These are phyloP conservation scores for Enteromius treurensis DNA, from an alignment of 2,797 vertebrate species.

Conservation along the genomic window DNA sequence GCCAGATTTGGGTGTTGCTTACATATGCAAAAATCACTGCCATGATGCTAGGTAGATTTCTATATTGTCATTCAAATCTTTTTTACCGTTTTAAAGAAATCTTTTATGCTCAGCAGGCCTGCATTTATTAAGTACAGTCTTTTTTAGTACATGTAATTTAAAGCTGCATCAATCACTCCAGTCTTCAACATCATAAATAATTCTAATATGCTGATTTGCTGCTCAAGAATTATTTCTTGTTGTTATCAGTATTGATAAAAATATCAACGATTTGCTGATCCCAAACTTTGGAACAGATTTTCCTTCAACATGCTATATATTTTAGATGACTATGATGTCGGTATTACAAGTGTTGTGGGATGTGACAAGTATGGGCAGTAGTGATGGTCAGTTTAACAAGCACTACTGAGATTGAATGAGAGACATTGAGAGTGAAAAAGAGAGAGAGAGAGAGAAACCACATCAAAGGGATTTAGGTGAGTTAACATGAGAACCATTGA, in stretches of 20 bases:
- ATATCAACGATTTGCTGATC: neutral
- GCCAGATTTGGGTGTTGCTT: neutral
- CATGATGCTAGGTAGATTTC: neutral
- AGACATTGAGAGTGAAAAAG: too few relatives aligned
- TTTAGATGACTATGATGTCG: neutral
- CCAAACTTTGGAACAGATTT: neutral
- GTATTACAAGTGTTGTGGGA: neutral
- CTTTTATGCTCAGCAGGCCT: neutral
- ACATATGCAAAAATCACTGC: neutral
- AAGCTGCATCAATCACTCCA: neutral
- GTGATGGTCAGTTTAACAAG: neutral
- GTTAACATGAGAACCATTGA: neutral
- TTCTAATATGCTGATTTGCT: neutral
- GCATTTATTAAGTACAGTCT: neutral
- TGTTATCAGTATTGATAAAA: neutral
- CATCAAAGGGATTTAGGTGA: slow-evolving; percentile 6
- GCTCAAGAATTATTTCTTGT: neutral
- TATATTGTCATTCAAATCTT: neutral
- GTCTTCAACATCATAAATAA: neutral
- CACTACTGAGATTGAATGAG: neutral
- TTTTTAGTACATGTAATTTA: neutral
- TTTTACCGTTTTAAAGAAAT: neutral
- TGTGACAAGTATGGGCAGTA: neutral
- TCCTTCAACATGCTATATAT: neutral
- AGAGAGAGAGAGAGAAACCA: neutral